Evolutionary conservation across 2,797 vertebrate genomes (phyloP), one percentile per base, ranked within the genome.

Genomic region (Paguma larvata): DNA sequence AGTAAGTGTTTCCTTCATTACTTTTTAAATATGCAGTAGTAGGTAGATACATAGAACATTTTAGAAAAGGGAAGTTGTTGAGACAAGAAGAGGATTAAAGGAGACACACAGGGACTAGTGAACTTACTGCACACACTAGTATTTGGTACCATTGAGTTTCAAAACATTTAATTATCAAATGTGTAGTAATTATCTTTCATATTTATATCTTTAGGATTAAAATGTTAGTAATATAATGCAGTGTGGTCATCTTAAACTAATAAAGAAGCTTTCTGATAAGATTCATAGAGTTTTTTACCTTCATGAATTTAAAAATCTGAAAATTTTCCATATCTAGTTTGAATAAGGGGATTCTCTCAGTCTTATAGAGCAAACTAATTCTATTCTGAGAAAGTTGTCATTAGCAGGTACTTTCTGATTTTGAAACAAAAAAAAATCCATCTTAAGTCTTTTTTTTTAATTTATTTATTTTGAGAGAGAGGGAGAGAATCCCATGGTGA

Each of bases 71-170:
- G 91, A 88, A 63, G 3, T 84, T 93, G 15, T 89, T 96, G 32
- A 75, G 44, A 82, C 15, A 72, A 59, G 2, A 14, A 80, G 30
- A 92, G 1, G 65, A 87, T 95, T 93, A 44, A 87, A 34, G 27
- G 46, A 94, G 51, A 88, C 68, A 56, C n/a, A 38, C 30, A 89
- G 10, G 68, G 51, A 86, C 6, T 84, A 11, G 27, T 83, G 53
- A 73, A 70, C 6, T 63, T 80, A 91, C 48, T 65, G 32, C 18
- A 75, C 48, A 59, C 5, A 85, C 19, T 89, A 84, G 25, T 18
- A 15, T 88, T 65, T 94, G 68, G 46, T 93, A 63, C 41, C 30
- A 34, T 91, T 97, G 86, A 94, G 44, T 30, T 80, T 92, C 67
- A 19, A 0, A 85, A 38, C 68, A 78, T 30, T 85, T 85, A 27